Evolutionary conservation across 2,888 invertebrate genomes (phyloP).

Genomic region (Morinoia aosen): DNA sequence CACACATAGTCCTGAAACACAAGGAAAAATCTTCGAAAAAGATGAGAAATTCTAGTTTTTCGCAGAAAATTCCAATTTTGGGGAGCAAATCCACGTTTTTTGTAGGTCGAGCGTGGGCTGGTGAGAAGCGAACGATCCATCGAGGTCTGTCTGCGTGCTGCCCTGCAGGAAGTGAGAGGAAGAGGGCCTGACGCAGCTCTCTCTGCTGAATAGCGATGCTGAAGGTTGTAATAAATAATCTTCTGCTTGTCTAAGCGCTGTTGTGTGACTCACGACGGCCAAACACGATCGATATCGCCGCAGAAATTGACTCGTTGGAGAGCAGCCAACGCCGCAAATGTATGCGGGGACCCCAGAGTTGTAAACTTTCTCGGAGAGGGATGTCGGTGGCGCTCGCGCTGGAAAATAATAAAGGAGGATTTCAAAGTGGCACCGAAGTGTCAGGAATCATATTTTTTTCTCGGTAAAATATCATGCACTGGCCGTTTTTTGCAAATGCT

Average conservation of each 20-base stretch:
- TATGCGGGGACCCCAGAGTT: background rate
- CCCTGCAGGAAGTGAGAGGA: background rate
- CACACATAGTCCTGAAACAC: too few relatives aligned
- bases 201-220: background rate
- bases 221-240: background rate
- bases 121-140: background rate
- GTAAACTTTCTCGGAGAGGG: background rate
- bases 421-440: background rate
- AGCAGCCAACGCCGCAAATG: background rate
- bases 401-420: background rate
- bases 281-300: conserved; percentile 18
- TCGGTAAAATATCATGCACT: too few relatives aligned
- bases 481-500: too few relatives aligned
- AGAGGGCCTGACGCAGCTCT: background rate
- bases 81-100: background rate
- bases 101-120: background rate
- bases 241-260: conserved; percentile 13
- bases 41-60: too few relatives aligned
- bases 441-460: background rate
- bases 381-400: background rate
- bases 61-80: too few relatives aligned
- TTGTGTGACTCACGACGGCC: conserved; percentile 4
- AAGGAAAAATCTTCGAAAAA: too few relatives aligned
- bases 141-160: background rate
- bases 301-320: conserved; percentile 27